Base-by-base conservation (phyloP, 1,140 invertebrate genomes). In the Meloidogyne chitwoodi region DNA sequence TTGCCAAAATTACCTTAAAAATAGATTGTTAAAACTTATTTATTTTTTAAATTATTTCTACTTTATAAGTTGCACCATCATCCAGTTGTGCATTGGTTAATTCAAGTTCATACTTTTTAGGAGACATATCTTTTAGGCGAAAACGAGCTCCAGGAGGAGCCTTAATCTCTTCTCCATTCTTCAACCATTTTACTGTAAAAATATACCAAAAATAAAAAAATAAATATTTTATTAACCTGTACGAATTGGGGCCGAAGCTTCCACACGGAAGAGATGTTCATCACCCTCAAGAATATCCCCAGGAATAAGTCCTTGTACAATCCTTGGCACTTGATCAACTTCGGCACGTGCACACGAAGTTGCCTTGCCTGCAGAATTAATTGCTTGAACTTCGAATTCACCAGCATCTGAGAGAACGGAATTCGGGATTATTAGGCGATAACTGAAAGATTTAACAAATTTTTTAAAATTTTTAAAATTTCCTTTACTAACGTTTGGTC, bases 221-320 rank as follows among this genome's bases (percentile, higher is more conserved):
- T 0, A 0, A 6, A n/a, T n/a, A 4, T 74, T 65, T 84, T 84
- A 19, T 76, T 75, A 0, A 70, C 68, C 68, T n/a, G 75, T 66
- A n/a, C 83, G 29, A 22, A 85, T 79, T 11, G 83, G 85, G 27
- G 85, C 83, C 8, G 82, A 83, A 29, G 81, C 82, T 73, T 85
- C 83, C 0, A 85, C 83, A 29, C 78, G 78, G 75, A 82, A 89
- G 0, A 93, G 90, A 85, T 93, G 91, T n/a, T 89, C 89, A 76
- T 93, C 92, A 1, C 92, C 92, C 81, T 94, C 93, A 65, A 91
- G 91, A 0, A 93, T 78, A n/a, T 76, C 75, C 3, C 76, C 78
- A 31, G 86, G 81, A 24, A 83, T 75, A 0, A 86, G 76, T n/a
- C 79, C 85, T 44, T 84, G 81, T 16, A 87, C 85, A 56, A 86